Evolutionary conservation across 2,888 invertebrate species (phyloP), one percentile per base, ranked within the genome.

Genomic region (Phengaris arion): DNA sequence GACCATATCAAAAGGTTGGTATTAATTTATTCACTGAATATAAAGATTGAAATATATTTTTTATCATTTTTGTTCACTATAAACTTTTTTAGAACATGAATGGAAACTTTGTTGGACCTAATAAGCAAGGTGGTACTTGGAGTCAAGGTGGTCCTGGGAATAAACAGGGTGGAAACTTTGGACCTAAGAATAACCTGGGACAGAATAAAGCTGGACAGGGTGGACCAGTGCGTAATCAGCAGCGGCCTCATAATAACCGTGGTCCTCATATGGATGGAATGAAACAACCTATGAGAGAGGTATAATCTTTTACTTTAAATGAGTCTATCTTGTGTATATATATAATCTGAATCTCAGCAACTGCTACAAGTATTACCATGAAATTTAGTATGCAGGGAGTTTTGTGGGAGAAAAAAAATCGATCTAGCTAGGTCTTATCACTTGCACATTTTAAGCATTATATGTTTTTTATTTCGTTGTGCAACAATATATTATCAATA

Each of bases 251-350:
- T 15, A 77, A 77, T 82, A 81, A 83, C 80, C 83, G 90, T 75
- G 82, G 84, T 74, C 77, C 82, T 48, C 80, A 81, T 79, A 85
- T 85, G 77, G 88, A 89, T 85, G 87, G 87, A 77, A 84, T 84
- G 7, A 89, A 89, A 81, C 90, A 89, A 68, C 84, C 83, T 3
- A 88, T 88, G 79, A 87, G 92, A 84, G 93, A 93, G 85, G 92
- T 91, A 82, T 79, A 9, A 7, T 22, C 22, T 45, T 57, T 74
- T 74, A 22, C 22, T 22, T 22, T 22, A 22, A 22, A 22, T 22
- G 22, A 22, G 22, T 22, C 22, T 0, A 22, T 22, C 22, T 22
- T 22, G 22, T 22, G 22, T 22, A 22, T 22, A 22, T 22, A 22
- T 22, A 22, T 22, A 22, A 22, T 22, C 0, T 0, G 22, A 22